These are phyloP conservation scores for Cladopsammia gracilis DNA, from an alignment of 64 coral and sea anemone species.

Conservation along the genomic window DNA sequence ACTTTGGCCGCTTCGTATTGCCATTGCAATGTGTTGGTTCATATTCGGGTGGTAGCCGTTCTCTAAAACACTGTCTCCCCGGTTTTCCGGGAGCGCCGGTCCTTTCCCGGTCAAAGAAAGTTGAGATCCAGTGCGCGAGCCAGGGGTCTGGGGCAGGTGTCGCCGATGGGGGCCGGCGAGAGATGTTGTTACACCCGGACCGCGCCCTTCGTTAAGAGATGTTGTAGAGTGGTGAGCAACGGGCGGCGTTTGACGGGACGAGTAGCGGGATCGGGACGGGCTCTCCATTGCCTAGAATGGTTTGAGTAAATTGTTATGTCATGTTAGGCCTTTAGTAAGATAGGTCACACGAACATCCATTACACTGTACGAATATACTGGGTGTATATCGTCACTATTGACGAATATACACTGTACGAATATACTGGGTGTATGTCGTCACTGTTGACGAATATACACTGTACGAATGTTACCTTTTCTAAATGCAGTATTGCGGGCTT, in stretches of 20 bases:
- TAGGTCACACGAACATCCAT: too few species aligned
- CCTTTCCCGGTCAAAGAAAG: conserved; percentile 92
- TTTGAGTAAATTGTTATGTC: not conserved
- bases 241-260: conserved; percentile 59
- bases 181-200: conserved; percentile 79
- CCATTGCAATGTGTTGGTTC: conserved; percentile 99
- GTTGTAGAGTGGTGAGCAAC: conserved; percentile 80
- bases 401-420: too few species aligned
- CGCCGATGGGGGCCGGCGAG: conserved; percentile 68
- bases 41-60: conserved; percentile 99
- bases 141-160: conserved; percentile 87
- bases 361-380: too few species aligned
- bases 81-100: conserved; percentile 72
- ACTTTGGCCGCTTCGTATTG: conserved; percentile 96
- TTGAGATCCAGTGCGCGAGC: conserved; percentile 85
- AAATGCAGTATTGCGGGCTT: too few species aligned
- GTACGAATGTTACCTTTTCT: too few species aligned
- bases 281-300: conserved; percentile 23
- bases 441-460: too few species aligned
- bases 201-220: conserved; percentile 92
- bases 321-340: not conserved
- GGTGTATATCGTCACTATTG: too few species aligned
- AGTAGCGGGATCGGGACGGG: conserved; percentile 51
- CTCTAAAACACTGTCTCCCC: conserved; percentile 88
- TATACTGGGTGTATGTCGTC: too few species aligned